Conservation (phyloP, 2,797 vertebrate genomes). For the Gadopsis bispinosus region DNA sequence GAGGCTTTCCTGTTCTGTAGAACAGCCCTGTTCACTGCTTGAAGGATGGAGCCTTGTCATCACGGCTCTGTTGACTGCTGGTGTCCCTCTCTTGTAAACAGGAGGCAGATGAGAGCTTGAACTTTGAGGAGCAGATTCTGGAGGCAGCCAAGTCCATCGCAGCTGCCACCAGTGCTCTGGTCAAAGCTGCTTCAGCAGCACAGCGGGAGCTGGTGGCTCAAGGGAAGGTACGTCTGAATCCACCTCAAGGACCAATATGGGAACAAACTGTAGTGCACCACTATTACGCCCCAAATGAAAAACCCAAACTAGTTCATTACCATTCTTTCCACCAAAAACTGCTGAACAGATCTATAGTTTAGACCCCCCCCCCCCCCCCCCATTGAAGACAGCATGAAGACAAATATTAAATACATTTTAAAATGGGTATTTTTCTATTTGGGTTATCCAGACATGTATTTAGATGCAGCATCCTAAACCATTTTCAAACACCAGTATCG, state of each 20-base stretch:
- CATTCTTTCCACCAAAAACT: neutral
- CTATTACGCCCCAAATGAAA: neutral
- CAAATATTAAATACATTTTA: neutral
- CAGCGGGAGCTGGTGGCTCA: constrained; percentile 96
- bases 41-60: neutral
- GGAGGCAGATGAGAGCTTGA: constrained; percentile 96
- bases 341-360: neutral
- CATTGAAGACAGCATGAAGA: neutral
- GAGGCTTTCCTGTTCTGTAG: neutral
- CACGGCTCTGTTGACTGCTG: constrained; percentile 11
- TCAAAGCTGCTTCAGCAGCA: constrained; percentile 95
- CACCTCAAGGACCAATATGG: neutral
- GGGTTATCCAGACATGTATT: neutral
- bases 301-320: neutral
- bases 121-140: constrained; percentile 97
- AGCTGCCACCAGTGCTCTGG: constrained; percentile 94
- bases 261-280: neutral
- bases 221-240: constrained; percentile 88
- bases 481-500: neutral
- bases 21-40: neutral
- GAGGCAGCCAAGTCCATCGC: constrained; percentile 98
- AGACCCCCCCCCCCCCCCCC: neutral
- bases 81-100: constrained; percentile 65
- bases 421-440: too few relatives aligned
- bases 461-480: neutral